Base-by-base conservation (phyloP, 2,113 vertebrate species). In the Phalacrocorax brasilianus region DNA sequence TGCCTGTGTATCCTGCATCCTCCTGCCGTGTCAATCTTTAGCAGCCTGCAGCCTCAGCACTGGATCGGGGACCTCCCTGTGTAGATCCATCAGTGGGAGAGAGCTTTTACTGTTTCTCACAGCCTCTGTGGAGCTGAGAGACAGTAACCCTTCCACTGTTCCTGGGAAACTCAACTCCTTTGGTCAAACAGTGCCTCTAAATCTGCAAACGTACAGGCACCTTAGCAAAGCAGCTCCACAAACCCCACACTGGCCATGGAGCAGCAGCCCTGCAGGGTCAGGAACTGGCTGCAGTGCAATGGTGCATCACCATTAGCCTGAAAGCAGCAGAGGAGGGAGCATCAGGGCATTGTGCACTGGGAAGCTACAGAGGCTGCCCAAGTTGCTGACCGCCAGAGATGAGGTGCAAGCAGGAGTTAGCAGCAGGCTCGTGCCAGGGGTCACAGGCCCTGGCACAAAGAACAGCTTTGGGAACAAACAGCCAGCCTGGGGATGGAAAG, bases 351-450 rank as follows among this genome's bases (percentile, higher is more conserved):
- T 24, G 8, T 49, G 22, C 17, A 38, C 74, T 32, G 9, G 21
- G 9, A 40, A n/a, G 52, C 58, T 62, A 18, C 9, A 26, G 47
- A 70, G 23, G 19, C 30, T 75, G 27, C 14, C 50, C 1, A 3
- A 42, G 30, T 33, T 84, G 28, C 65, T 0, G 0, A 24, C 23
- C 0, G 0, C 9, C 14, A 11, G 16, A 73, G 33, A n/a, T 19
- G 47, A 1, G 5, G 4, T 45, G 45, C 40, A 56, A 53, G 45
- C 52, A 81, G 28, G 27, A 80, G 18, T 62, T 44, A 28, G 12
- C 45, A 73, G 35, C 33, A 58, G 38, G 26, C 7, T 65, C 1
- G 0, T 63, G 12, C 4, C 28, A 56, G 27, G 2, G 6, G 11
- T 30, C 28, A 63, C 16, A 26, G 23, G 11, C 10, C 45, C 24